A percentile compares a stretch with the other conserved stretches of the same genome.
Conservation (phyloP, 2,797 vertebrate species). For the Gymnopithys bicolor region DNA sequence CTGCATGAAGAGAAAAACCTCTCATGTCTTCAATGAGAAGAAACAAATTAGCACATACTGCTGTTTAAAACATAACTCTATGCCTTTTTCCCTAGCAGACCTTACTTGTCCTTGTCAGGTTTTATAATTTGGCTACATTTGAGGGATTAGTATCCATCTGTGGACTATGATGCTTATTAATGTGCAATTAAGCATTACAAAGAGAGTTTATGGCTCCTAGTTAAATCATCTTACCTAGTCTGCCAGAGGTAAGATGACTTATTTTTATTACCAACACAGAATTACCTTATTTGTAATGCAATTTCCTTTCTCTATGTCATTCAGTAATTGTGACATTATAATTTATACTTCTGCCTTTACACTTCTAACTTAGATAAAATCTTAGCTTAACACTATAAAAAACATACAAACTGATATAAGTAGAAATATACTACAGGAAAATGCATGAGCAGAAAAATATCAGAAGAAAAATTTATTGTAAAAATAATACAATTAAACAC, state of each 20-base stretch:
- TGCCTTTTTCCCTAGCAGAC: neutral
- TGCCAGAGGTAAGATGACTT: neutral
- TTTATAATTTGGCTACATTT: neutral
- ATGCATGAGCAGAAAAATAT: neutral
- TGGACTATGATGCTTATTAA: neutral
- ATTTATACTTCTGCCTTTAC: neutral
- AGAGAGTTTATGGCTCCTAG: neutral
- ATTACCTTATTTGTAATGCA: neutral
- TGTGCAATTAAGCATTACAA: neutral
- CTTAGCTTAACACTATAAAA: neutral
- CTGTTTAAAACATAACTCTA: neutral
- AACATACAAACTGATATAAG: neutral
- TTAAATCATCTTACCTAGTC: neutral
- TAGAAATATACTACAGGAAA: neutral
- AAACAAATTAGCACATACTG: neutral
- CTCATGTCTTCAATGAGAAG: neutral
- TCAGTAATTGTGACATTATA: neutral
- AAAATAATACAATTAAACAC: neutral
- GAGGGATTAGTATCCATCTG: neutral
- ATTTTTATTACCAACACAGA: neutral
- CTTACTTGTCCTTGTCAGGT: neutral
- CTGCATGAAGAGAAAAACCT: neutral
- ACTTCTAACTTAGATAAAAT: neutral
- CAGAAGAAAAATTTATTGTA: neutral
- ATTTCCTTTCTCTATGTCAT: neutral